Evolutionary conservation across 1,140 invertebrate species (phyloP).

Genomic region (Scaptomyza pallida): DNA sequence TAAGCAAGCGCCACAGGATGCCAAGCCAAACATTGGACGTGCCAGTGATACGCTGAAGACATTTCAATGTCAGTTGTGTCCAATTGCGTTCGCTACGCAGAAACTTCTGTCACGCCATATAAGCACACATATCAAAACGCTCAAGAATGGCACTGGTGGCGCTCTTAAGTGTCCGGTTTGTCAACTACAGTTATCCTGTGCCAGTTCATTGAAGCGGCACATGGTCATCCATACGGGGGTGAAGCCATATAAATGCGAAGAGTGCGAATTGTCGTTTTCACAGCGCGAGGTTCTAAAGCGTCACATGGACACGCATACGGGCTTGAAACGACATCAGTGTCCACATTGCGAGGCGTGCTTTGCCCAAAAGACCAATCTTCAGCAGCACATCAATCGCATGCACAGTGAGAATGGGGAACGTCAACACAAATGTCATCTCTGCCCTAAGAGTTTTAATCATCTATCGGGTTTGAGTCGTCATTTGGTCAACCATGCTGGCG

Average conservation of each 20-base stretch:
- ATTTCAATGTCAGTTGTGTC: constrained; percentile 86
- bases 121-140: constrained; percentile 86
- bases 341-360: constrained; percentile 90
- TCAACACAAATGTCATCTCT: constrained; percentile 88
- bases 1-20: constrained; percentile 25
- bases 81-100: constrained; percentile 85
- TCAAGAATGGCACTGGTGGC: constrained; percentile 84
- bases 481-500: constrained; percentile 88
- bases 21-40: constrained; percentile 32
- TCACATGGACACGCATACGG: constrained; percentile 94
- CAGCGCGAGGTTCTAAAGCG: constrained; percentile 92
- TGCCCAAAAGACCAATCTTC: constrained; percentile 88
- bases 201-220: constrained; percentile 91
- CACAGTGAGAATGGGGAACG: constrained; percentile 85
- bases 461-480: constrained; percentile 89
- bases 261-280: constrained; percentile 90
- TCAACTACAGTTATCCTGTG: constrained; percentile 91
- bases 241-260: constrained; percentile 90
- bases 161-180: constrained; percentile 87
- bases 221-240: constrained; percentile 91
- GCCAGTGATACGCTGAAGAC: constrained; percentile 84
- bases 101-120: constrained; percentile 87
- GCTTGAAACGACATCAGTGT: constrained; percentile 92
- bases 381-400: constrained; percentile 87
- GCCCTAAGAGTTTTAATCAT: constrained; percentile 85